A percentile compares a stretch with the other conserved stretches of the same genome.
These are phyloP conservation scores for Leptoteleia sp. DNA, from an alignment of 1,140 invertebrate genomes.

Conservation along the genomic window DNA sequence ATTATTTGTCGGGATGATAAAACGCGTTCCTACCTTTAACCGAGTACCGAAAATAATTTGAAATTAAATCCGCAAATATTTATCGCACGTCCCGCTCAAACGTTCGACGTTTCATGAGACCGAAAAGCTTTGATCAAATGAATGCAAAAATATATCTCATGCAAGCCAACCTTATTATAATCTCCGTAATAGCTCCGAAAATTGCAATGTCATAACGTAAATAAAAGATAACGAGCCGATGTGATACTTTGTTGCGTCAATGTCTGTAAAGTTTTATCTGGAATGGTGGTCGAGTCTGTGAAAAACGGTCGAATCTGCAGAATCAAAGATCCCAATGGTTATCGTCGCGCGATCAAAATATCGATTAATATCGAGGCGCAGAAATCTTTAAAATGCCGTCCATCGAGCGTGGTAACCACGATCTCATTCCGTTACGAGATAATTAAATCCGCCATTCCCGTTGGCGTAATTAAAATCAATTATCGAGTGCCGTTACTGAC, in stretches of 20 bases:
- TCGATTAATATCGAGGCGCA: background rate
- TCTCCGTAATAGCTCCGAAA: slow-evolving; percentile 47
- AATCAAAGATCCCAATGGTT: background rate
- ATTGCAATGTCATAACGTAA: slow-evolving; percentile 48
- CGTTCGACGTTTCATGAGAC: background rate
- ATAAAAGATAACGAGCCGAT: slow-evolving; percentile 40
- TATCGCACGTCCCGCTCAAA: slow-evolving; percentile 17
- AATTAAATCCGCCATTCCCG: slow-evolving; percentile 60
- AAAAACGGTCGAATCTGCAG: background rate
- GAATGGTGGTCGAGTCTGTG: slow-evolving; percentile 1
- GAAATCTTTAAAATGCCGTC: background rate
- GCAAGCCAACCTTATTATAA: slow-evolving; percentile 39
- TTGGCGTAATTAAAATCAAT: slow-evolving; percentile 74
- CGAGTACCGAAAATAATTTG: slow-evolving; percentile 45
- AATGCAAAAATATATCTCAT: slow-evolving; percentile 32
- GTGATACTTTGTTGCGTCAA: slow-evolving; percentile 41
- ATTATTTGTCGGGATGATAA: slow-evolving; percentile 15
- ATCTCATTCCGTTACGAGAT: slow-evolving; percentile 48
- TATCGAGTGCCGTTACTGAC: slow-evolving; percentile 60
- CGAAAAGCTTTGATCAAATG: slow-evolving; percentile 28
- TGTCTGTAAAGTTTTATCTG: slow-evolving; percentile 17
- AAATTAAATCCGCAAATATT: slow-evolving; percentile 42
- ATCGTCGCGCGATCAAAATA: background rate
- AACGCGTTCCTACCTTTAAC: slow-evolving; percentile 37
- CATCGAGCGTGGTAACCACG: background rate